A percentile compares a stretch with the other conserved stretches of the same genome.
Evolutionary conservation across 1,140 invertebrate species (phyloP).

Genomic region (Neodiprion fabricii): DNA sequence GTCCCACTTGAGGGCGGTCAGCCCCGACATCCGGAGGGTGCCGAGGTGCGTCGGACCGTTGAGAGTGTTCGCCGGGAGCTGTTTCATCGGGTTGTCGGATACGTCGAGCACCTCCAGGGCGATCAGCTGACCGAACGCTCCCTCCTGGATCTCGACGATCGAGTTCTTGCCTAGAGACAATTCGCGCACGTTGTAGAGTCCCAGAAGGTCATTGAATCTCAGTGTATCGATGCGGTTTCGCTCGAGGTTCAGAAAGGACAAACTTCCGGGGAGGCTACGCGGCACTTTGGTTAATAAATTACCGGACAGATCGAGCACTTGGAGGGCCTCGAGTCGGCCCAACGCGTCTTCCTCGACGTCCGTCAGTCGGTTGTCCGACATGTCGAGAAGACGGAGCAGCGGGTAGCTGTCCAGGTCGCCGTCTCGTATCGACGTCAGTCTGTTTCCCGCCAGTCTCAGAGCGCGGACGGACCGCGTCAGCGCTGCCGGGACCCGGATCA

Average conservation of each 20-base stretch:
- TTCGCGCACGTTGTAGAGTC: conserved; percentile 72
- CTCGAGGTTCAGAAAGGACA: conserved; percentile 69
- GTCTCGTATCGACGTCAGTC: conserved; percentile 73
- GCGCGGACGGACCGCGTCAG: conserved; percentile 84
- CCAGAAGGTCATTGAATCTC: conserved; percentile 71
- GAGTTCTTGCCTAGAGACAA: conserved; percentile 74
- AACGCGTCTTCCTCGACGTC: conserved; percentile 87
- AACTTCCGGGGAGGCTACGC: conserved; percentile 67
- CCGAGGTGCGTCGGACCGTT: conserved; percentile 70
- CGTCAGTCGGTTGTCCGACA: conserved; percentile 79
- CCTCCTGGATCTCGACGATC: conserved; percentile 70
- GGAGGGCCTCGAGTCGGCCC: conserved; percentile 79
- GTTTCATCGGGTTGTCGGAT: conserved; percentile 77
- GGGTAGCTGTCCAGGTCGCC: conserved; percentile 92
- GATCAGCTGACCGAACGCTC: conserved; percentile 70
- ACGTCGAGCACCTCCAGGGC: conserved; percentile 75
- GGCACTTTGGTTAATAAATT: conserved; percentile 76
- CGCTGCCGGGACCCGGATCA: conserved; percentile 81
- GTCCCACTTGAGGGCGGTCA: conserved; percentile 65
- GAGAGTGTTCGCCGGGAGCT: conserved; percentile 71
- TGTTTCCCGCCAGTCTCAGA: conserved; percentile 79
- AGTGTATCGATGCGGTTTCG: conserved; percentile 73
- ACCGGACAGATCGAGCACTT: conserved; percentile 79
- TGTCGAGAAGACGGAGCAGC: conserved; percentile 78
- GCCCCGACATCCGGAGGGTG: conserved; percentile 71